A percentile compares a stretch with the other conserved stretches of the same genome.
Evolutionary conservation across 2,797 vertebrate genomes (phyloP).

Genomic region (Pachyuromys duprasi): DNA sequence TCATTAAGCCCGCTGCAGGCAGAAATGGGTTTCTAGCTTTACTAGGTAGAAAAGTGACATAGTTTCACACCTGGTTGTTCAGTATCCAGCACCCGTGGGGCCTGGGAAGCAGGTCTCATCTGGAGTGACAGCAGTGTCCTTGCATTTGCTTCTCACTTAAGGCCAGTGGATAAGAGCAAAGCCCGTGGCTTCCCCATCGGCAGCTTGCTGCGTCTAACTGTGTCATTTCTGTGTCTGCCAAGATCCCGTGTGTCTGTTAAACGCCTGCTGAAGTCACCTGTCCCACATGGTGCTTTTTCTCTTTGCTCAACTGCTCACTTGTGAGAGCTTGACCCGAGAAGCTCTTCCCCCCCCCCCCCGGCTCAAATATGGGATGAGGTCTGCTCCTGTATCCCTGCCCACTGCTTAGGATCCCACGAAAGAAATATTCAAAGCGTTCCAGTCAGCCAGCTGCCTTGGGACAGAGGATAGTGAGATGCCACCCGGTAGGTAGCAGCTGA

Average conservation of each 20-base stretch:
- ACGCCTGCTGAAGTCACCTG: background rate
- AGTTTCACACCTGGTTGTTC: background rate
- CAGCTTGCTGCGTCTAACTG: accelerated
- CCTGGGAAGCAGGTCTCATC: background rate
- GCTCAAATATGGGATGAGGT: accelerated
- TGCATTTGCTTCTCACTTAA: background rate
- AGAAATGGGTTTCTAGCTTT: background rate
- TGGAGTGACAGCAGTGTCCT: background rate
- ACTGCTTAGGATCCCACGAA: background rate
- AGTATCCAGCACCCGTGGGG: background rate
- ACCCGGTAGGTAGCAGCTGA: background rate
- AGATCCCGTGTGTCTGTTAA: accelerated
- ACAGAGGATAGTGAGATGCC: background rate
- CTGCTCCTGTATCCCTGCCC: background rate
- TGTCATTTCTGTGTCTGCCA: too few species aligned
- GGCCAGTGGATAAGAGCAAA: background rate
- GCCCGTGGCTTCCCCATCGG: background rate
- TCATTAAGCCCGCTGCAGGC: background rate
- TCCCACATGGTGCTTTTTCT: background rate
- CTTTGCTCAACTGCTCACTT: background rate
- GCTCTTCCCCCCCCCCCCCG: background rate
- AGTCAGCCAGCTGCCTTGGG: background rate
- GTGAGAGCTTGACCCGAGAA: background rate
- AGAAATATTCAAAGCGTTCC: background rate
- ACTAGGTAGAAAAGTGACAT: background rate